Evolutionary conservation across 2,797 vertebrate species (phyloP), one percentile per base, ranked within the genome.

Genomic region (Erpetoichthys calabaricus): DNA sequence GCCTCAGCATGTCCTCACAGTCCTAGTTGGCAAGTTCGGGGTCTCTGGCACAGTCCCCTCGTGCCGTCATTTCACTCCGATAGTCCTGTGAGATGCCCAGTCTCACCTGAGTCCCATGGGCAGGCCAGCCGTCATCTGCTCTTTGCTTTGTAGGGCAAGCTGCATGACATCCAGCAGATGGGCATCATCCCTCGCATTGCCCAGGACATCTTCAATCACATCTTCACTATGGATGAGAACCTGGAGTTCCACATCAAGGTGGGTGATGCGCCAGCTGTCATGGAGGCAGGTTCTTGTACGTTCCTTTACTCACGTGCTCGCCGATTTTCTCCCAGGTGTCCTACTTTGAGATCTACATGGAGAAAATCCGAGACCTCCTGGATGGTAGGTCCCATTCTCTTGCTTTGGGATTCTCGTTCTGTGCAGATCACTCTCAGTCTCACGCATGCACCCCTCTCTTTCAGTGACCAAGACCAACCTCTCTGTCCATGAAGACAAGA

Each of bases 291-390:
- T 45, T 57, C 10, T 42, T 53, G 57, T 64, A 25, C 56, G 67
- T 44, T 57, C 57, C 59, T 2, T 52, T 54, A 45, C 2, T 53
- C 42, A 25, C 25, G 25, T 25, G 25, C 25, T 25, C 25, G 25
- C 25, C 25, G 25, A 25, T 41, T 51, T 64, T 59, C 55, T 55
- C 68, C 53, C 66, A 97, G 94, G 93, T 96, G 52, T 97, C 94
- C 64, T 97, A 97, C 75, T 96, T 97, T 75, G 94, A 97, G 67
- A 97, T 97, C 77, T 97, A 97, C 71, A 81, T 97, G 90, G 94
- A 97, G 73, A 97, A 97, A 79, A 96, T 97, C 58, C 87, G 94
- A 58, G 94, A 97, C 70, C 86, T 97, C 63, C 78, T 97, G 62
- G 94, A 97, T 70, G 92, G 94, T 97, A 64, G 80, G 91, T 68